Evolutionary conservation across 2,113 vertebrate genomes (phyloP).

Genomic region (Trichechus manatus): DNA sequence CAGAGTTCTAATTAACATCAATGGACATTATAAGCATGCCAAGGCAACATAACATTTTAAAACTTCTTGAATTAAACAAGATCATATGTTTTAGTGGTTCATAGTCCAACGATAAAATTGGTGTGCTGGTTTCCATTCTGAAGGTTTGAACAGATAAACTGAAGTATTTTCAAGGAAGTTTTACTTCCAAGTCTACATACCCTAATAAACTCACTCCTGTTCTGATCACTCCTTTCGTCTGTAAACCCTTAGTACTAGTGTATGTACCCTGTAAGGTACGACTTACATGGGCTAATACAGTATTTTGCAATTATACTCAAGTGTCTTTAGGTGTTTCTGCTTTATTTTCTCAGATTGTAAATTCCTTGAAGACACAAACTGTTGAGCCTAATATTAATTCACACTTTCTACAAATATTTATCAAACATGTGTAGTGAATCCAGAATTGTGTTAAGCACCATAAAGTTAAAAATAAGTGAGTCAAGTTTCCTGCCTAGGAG

Average conservation of each 20-base stretch:
- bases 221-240: not conserved
- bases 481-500: not conserved
- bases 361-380: constrained; percentile 52
- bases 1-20: constrained; percentile 76
- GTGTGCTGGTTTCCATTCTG: constrained; percentile 69
- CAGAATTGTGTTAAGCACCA: constrained; percentile 6
- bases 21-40: constrained; percentile 75
- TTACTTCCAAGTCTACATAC: constrained; percentile 67
- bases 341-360: constrained; percentile 27
- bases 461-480: constrained; percentile 16
- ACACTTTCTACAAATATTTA: constrained; percentile 32
- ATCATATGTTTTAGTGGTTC: constrained; percentile 74
- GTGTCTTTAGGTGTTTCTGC: constrained; percentile 29
- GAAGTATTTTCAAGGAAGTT: constrained; percentile 47
- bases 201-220: not conserved
- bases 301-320: constrained; percentile 31
- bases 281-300: not conserved
- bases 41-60: constrained; percentile 63
- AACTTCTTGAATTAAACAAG: constrained; percentile 82
- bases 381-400: constrained; percentile 35
- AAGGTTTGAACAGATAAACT: constrained; percentile 48
- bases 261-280: not conserved
- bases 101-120: constrained; percentile 64
- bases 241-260: not conserved
- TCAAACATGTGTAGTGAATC: constrained; percentile 27